Conservation (phyloP, 2,797 vertebrate genomes). For the Myotis daubentonii region DNA sequence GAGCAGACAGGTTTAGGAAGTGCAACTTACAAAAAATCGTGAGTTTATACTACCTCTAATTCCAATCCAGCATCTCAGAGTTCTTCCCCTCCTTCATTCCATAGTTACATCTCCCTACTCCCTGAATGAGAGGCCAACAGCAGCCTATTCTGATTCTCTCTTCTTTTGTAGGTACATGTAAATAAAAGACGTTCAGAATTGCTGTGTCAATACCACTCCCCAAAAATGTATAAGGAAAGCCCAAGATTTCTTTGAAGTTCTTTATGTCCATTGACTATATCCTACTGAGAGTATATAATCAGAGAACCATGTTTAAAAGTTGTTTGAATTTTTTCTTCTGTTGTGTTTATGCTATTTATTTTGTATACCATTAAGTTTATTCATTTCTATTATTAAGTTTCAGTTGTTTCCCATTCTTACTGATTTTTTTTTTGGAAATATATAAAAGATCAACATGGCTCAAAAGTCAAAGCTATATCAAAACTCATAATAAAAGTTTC, state of each 20-base stretch:
- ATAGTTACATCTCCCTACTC: neutral
- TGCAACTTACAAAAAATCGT: neutral
- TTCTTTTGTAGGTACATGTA: neutral
- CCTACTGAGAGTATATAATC: neutral
- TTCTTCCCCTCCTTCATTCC: neutral
- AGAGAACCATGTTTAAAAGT: neutral
- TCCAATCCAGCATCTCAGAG: neutral
- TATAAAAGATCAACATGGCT: neutral
- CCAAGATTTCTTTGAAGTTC: constrained; percentile 3
- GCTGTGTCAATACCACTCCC: neutral
- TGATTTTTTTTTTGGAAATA: neutral
- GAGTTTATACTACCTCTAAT: neutral
- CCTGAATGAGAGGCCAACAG: neutral
- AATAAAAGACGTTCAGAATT: constrained; percentile 13
- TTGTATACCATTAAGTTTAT: neutral
- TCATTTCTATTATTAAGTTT: neutral
- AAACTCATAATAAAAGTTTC: neutral
- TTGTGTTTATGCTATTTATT: constrained; percentile 27
- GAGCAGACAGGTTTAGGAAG: neutral
- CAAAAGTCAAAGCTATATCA: neutral
- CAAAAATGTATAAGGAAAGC: neutral
- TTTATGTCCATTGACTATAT: neutral
- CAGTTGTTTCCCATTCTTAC: neutral
- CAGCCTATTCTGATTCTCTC: neutral
- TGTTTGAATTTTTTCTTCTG: neutral